A percentile compares a stretch with the other conserved stretches of the same genome.
These are phyloP conservation scores for Oedothorax gibbosus DNA, from an alignment of 1,140 invertebrate genomes.

Conservation along the genomic window DNA sequence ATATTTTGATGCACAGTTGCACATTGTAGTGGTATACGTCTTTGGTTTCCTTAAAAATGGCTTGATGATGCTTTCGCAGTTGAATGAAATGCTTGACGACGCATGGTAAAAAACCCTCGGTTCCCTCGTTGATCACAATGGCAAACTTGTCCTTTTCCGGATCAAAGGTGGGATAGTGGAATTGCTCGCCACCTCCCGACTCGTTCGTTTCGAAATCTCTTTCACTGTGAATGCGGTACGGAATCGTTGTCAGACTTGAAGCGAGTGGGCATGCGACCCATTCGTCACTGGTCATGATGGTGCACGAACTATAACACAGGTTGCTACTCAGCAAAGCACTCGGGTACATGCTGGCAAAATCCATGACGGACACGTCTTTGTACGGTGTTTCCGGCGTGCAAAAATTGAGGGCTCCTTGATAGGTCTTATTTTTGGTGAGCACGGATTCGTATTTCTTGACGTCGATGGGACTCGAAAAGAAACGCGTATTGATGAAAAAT, in stretches of 20 bases:
- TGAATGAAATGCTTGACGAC: slow-evolving; percentile 3
- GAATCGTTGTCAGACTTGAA: neutral
- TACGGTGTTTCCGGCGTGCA: neutral
- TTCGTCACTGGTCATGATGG: neutral
- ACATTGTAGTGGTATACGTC: slow-evolving; percentile 24
- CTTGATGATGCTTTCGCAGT: neutral
- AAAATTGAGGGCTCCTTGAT: slow-evolving; percentile 24
- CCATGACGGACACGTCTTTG: slow-evolving; percentile 2
- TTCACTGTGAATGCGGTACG: neutral
- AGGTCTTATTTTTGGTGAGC: neutral
- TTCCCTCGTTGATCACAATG: neutral
- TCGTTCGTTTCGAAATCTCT: neutral
- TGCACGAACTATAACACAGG: slow-evolving; percentile 9
- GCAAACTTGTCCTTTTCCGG: neutral
- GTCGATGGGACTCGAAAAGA: slow-evolving; percentile 1
- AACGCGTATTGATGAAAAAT: slow-evolving; percentile 15
- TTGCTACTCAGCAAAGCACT: slow-evolving; percentile 6
- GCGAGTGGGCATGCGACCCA: neutral
- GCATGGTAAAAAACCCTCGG: neutral
- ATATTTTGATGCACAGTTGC: slow-evolving; percentile 27
- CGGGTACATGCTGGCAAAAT: slow-evolving; percentile 34
- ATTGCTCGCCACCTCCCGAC: neutral
- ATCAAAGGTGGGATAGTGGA: neutral
- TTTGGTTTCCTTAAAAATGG: slow-evolving; percentile 12
- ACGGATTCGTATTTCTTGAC: neutral